Evolutionary conservation across 2,888 invertebrate species (phyloP), one percentile per base, ranked within the genome.

Genomic region (Miltochrista miniata): DNA sequence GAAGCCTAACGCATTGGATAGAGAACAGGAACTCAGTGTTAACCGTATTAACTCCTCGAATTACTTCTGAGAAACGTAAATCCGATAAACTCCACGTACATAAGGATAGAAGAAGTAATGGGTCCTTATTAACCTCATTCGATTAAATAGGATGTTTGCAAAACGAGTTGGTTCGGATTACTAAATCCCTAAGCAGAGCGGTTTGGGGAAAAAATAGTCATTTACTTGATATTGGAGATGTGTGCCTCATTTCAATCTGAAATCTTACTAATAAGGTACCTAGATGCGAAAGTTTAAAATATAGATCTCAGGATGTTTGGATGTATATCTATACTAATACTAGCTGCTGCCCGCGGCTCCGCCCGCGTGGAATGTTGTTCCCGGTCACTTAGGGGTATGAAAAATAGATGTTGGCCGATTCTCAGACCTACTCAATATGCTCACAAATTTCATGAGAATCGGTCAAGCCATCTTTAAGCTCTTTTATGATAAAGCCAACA

Each of bases 51-150:
- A 24, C 18, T 24, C 18, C 18, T 60, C 51, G 15, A 14, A 48
- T 50, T 56, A 72, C 64, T 70, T 73, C 74, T 74, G 74, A 75
- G 76, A 56, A 62, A 62, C 58, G 68, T 67, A 64, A 65, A 65
- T 56, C 52, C 61, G 51, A 56, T 59, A 61, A 71, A 69, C 46
- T 61, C 52, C 54, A 52, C 39, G 30, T 8, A 51, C 57, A 54
- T 57, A 57, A 64, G 8, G 56, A 64, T 59, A 57, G 36, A 52
- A 54, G 47, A 59, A 64, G 69, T 72, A 76, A 75, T 74, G 68
- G 67, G 65, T 72, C 64, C 62, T 70, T 72, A 75, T 79, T 74
- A 77, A 59, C 65, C 65, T 50, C 56, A 65, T 70, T 70, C 68
- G 73, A 75, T 78, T 74, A 74, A 70, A 72, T 64, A 56, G 56